These are phyloP conservation scores for Chanos chanos DNA, from an alignment of 2,797 vertebrate genomes.

Conservation along the genomic window DNA sequence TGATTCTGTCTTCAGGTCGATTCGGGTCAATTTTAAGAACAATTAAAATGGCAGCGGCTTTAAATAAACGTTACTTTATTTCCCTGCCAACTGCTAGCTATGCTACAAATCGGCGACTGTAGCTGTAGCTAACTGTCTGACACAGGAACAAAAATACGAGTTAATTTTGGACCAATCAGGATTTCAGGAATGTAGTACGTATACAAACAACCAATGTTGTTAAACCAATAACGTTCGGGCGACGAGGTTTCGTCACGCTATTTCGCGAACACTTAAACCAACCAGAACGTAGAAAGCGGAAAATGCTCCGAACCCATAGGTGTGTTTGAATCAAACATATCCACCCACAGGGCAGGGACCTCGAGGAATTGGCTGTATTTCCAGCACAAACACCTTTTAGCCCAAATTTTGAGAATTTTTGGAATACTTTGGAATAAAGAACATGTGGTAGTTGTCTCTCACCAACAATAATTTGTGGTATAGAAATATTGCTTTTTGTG, in stretches of 20 bases:
- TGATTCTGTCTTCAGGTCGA: too few species aligned
- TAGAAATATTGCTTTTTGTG: too few species aligned
- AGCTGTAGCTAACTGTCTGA: slow-evolving; percentile 49
- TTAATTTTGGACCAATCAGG: slow-evolving; percentile 60
- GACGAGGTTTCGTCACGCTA: background rate
- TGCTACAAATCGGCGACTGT: background rate
- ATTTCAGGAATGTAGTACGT: slow-evolving; percentile 17
- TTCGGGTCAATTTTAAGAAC: too few species aligned
- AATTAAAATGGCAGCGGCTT: too few species aligned
- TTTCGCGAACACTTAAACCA: slow-evolving; percentile 27
- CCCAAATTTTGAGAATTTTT: too few species aligned
- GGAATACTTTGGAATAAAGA: too few species aligned
- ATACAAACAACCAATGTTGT: background rate
- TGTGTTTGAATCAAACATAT: slow-evolving; percentile 71
- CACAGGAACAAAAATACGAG: slow-evolving; percentile 82
- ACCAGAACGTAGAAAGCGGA: slow-evolving; percentile 34
- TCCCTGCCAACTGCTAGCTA: background rate
- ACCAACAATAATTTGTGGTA: too few species aligned
- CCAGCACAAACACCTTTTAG: too few species aligned
- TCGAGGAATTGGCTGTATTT: too few species aligned
- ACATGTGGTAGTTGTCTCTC: too few species aligned
- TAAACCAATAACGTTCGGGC: slow-evolving; percentile 49
- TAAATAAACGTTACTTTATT: background rate
- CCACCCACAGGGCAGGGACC: slow-evolving; percentile 28
- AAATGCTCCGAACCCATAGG: slow-evolving; percentile 56